These are phyloP conservation scores for Oreochromis niloticus DNA, from an alignment of 2,113 vertebrate genomes.

Conservation along the genomic window DNA sequence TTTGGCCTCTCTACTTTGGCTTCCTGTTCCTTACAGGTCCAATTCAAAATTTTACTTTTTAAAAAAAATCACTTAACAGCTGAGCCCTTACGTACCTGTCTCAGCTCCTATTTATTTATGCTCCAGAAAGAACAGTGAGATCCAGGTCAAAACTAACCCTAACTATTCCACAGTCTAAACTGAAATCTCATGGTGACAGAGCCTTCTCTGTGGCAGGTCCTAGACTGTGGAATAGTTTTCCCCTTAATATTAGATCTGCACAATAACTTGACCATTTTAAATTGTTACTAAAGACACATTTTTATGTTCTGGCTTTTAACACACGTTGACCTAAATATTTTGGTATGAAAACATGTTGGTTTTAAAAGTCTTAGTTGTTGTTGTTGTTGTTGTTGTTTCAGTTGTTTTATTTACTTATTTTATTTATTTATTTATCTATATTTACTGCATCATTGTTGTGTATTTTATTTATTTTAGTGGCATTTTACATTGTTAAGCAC, in stretches of 20 bases:
- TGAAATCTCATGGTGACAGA: background rate
- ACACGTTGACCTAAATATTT: background rate
- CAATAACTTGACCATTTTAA: background rate
- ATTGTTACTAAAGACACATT: background rate
- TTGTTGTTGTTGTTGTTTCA: background rate
- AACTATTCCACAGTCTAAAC: background rate
- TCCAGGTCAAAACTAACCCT: background rate
- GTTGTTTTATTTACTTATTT: background rate
- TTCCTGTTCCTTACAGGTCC: background rate
- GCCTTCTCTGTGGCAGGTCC: background rate
- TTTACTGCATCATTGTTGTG: background rate
- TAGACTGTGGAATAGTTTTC: background rate
- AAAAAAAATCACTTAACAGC: background rate
- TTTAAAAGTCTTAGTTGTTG: background rate
- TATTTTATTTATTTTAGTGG: background rate
- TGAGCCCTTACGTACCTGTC: background rate
- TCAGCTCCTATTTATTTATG: background rate
- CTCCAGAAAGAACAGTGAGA: background rate
- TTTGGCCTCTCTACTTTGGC: background rate
- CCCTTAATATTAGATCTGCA: background rate
- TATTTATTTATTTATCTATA: background rate
- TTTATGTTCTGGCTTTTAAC: background rate
- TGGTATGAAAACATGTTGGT: background rate
- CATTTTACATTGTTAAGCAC: background rate
- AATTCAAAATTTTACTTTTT: background rate